Evolutionary conservation across 1,140 invertebrate genomes (phyloP).

Genomic region (Pogonus chalceus): DNA sequence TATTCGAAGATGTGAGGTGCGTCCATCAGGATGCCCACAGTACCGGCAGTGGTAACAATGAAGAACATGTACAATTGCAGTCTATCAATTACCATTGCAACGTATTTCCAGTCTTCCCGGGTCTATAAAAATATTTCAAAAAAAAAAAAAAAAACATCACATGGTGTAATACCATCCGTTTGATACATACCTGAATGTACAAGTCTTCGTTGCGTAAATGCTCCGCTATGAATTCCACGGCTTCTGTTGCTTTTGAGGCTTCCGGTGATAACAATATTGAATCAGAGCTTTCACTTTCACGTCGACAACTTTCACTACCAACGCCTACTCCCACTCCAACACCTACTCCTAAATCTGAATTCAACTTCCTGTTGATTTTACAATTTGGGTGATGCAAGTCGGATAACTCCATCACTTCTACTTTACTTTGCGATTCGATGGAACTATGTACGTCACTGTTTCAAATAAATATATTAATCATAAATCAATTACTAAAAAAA

Average conservation of each 20-base stretch:
- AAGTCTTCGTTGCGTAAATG: slow-evolving; percentile 94
- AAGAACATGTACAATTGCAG: slow-evolving; percentile 96
- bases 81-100: slow-evolving; percentile 98
- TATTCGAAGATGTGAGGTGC: slow-evolving; percentile 99
- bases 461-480: slow-evolving; percentile 5
- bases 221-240: slow-evolving; percentile 95
- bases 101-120: slow-evolving; percentile 98
- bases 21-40: slow-evolving; percentile 95
- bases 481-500: no score
- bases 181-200: slow-evolving; percentile 80
- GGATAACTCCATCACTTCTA: slow-evolving; percentile 88
- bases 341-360: slow-evolving; percentile 54
- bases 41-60: slow-evolving; percentile 86
- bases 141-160: background rate
- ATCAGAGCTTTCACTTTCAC: slow-evolving; percentile 85
- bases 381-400: slow-evolving; percentile 93
- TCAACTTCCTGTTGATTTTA: slow-evolving; percentile 77
- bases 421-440: slow-evolving; percentile 54
- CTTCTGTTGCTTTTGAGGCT: slow-evolving; percentile 90
- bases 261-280: slow-evolving; percentile 82
- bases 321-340: slow-evolving; percentile 41
- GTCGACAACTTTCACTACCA: slow-evolving; percentile 49
- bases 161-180: background rate
- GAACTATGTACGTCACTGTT: slow-evolving; percentile 24
- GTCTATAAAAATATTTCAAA: slow-evolving; percentile 50